These are phyloP conservation scores for Philonicus albiceps DNA, from an alignment of 2,888 invertebrate genomes.

Conservation along the genomic window DNA sequence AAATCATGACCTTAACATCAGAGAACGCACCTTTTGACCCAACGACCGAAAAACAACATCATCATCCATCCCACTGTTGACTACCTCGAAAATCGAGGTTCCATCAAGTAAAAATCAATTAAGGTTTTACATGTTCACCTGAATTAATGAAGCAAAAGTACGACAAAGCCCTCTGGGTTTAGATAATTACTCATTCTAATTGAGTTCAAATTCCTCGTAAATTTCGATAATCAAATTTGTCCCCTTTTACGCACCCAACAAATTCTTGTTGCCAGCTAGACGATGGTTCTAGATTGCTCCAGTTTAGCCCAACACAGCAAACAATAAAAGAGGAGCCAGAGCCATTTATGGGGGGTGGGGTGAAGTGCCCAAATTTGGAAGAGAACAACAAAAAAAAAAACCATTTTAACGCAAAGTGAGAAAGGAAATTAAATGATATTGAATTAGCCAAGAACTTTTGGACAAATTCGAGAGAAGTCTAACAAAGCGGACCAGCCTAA, in stretches of 20 bases:
- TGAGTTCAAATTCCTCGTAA: background rate
- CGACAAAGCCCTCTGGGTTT: background rate
- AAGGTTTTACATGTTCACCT: background rate
- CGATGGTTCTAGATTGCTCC: background rate
- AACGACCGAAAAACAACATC: background rate
- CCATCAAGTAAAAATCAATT: background rate
- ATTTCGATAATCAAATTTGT: background rate
- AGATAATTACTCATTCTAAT: conserved; percentile 14
- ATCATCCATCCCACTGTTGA: background rate
- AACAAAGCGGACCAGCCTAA: background rate
- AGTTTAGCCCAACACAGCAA: background rate
- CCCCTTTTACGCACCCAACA: background rate
- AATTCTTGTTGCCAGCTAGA: background rate
- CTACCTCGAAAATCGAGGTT: background rate
- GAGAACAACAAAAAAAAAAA: background rate
- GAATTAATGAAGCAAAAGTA: background rate
- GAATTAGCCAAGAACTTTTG: background rate
- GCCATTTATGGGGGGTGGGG: background rate
- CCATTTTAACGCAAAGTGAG: background rate
- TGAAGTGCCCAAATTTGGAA: background rate
- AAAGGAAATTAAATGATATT: conserved; percentile 9
- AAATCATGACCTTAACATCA: background rate
- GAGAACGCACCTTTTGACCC: background rate
- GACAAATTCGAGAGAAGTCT: background rate
- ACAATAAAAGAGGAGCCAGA: background rate